Base-by-base conservation (phyloP, 2,888 invertebrate species). In the Podabrus alpinus region DNA sequence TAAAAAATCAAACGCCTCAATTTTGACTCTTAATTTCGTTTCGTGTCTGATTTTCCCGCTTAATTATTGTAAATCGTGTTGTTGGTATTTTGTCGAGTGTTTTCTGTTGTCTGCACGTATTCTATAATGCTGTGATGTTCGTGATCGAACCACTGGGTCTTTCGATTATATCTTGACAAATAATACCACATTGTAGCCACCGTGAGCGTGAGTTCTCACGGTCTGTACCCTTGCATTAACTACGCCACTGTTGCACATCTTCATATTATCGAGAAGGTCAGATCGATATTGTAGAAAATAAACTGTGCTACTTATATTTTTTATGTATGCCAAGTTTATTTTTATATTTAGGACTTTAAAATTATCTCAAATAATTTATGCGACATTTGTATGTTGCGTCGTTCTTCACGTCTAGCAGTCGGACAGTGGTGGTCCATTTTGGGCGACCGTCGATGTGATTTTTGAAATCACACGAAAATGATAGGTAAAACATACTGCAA, bases 121-220 rank as follows among this genome's bases (percentile, higher is more conserved):
- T 64, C 11, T 72, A 68, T 72, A 72, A 68, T n/a, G 72, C 59
- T 64, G 68, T n/a, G 72, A 45, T 67, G 67, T 72, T 75, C 75
- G 75, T 75, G 75, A 75, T 75, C 66, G 60, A 75, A 66, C 69
- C 64, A 69, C 71, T 72, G 16, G 71, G 59, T 17, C 69, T 75
- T 69, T 69, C 75, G 75, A 75, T 72, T 75, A 15, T 21, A 69
- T 15, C 69, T 69, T 69, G 75, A 75, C 75, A 75, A 75, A 75
- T 75, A 66, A 60, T 61, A 75, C 72, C 69, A 66, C 60, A 69
- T 72, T 70, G 64, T 66, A 69, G 75, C 72, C 75, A 75, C 75
- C 68, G 72, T 60, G 68, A 75, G 75, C 75, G 72, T 72, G 75
- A 75, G 72, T 75, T 75, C 75, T 60, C 75, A 75, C 69, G 75